phyloP scores from a whole-genome alignment of 2,888 invertebrate genomes.

The Ctenicera cuprea region DNA sequence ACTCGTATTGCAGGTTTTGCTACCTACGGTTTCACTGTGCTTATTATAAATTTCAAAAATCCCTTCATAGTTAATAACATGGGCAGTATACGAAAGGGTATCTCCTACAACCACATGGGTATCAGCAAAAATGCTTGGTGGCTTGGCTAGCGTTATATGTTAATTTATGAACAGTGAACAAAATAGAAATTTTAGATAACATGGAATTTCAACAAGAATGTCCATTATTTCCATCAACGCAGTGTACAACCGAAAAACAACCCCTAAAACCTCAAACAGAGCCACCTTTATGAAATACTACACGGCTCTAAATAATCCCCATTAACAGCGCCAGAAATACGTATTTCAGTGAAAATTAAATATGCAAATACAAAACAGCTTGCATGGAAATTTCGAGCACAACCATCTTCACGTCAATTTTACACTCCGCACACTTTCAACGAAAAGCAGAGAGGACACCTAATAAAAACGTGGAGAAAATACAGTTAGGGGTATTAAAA shows the following conservation, averaged over 20 bases:
- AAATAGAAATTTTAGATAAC: neutral
- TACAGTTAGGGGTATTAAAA: slow-evolving; percentile 11
- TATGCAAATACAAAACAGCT: slow-evolving; percentile 56
- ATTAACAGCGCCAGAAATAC: slow-evolving; percentile 43
- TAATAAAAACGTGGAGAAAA: neutral
- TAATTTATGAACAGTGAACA: too few species aligned
- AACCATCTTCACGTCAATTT: slow-evolving; percentile 15
- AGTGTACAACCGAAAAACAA: slow-evolving; percentile 10
- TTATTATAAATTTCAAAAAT: slow-evolving; percentile 3
- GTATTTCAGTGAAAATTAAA: slow-evolving; percentile 54
- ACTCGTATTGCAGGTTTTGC: slow-evolving; percentile 19
- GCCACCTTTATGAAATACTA: slow-evolving; percentile 44
- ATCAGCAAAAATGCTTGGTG: too few species aligned
- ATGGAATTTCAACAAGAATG: neutral
- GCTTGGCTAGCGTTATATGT: too few species aligned
- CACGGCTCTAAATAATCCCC: slow-evolving; percentile 42
- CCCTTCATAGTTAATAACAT: too few species aligned
- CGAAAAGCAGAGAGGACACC: slow-evolving; percentile 5
- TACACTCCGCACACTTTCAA: neutral
- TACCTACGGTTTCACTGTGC: slow-evolving; percentile 27
- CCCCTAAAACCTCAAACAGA: slow-evolving; percentile 4
- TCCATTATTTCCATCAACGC: neutral
- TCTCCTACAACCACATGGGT: too few species aligned
- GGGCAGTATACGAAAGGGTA: too few species aligned
- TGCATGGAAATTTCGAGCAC: slow-evolving; percentile 29